Base-by-base conservation (phyloP, 2,797 vertebrate genomes). In the Brotula barbata region DNA sequence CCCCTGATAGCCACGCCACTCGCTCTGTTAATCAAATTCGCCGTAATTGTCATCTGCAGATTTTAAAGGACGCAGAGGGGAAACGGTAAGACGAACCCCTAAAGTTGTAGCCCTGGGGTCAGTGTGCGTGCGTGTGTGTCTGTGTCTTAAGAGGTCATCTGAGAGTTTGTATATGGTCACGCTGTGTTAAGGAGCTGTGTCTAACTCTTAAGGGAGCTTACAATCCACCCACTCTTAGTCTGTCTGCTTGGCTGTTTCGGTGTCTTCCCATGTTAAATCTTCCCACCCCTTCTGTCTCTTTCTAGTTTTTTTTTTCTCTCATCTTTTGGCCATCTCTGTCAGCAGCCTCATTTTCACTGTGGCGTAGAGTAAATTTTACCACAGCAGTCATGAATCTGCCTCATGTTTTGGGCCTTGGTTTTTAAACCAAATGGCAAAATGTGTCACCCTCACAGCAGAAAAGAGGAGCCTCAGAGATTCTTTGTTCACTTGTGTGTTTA, bases 11-110 rank as follows among this genome's bases (percentile, higher is more conserved):
- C 81, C 73, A 31, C 39, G 52, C 70, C 20, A 62, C 73, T 77
- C 55, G 45, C 82, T 83, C 87, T 72, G 85, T 89, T 91, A 89
- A 92, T 92, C 89, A 90, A 90, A 90, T 90, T 75, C 53, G 15
- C 80, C 34, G 50, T 89, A 89, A 91, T 91, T 85, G 88, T 90
- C 88, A 87, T 89, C 71, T 73, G 69, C 40, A 48, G 81, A 81
- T 33, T 89, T 90, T 85, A 84, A 88, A 83, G 81, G 85, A 84
- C 68, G 44, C 83, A 16, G 73, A 79, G 72, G 82, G 78, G 77
- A 86, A 87, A 76, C 68, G 42, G 77, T 59, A 79, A 83, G 82
- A 72, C 46, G 55, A 64, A 81, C 80, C 71, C 73, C 42, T 78
- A 78, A 86, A 80, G 84, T 54, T 58, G 45, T 1, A 46, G 80